Evolutionary conservation across 1,140 invertebrate genomes (phyloP).

Genomic region (Drosophila santomea): DNA sequence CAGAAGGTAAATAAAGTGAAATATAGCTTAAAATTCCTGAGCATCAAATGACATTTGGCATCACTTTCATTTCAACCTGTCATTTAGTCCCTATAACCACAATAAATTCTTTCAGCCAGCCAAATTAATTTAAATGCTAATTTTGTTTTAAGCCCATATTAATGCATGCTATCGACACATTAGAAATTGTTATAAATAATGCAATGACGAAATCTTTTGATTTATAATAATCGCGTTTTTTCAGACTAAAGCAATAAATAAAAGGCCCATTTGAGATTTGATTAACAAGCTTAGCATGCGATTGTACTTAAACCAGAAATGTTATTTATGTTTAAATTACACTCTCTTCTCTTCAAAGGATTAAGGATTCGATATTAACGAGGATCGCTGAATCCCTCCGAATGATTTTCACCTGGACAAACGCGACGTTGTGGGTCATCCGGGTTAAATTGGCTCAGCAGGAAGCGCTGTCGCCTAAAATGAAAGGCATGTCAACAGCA

Average conservation of each 20-base stretch:
- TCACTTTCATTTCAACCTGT: not conserved
- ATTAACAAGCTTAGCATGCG: not conserved
- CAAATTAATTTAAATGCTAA: conserved; percentile 8
- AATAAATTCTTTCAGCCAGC: not conserved
- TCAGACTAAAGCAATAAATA: not conserved
- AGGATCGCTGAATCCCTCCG: conserved; percentile 77
- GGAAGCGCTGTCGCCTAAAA: conserved; percentile 76
- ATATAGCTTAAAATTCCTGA: not conserved
- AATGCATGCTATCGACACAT: conserved; percentile 2
- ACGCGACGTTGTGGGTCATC: conserved; percentile 88
- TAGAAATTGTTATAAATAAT: conserved; percentile 1
- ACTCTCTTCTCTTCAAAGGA: not conserved
- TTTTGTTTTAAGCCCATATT: not conserved
- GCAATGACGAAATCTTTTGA: conserved; percentile 3
- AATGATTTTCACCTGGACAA: conserved; percentile 87
- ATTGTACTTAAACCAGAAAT: not conserved
- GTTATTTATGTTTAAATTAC: not conserved
- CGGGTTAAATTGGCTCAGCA: conserved; percentile 86
- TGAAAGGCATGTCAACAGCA: conserved; percentile 49
- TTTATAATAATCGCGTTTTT: not conserved
- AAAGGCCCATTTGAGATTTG: conserved; percentile 2
- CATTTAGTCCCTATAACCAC: not conserved
- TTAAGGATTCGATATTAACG: not conserved
- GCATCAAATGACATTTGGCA: not conserved
- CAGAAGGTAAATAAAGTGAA: no score